Evolutionary conservation across 1,140 invertebrate genomes (phyloP).

Genomic region (Nomia melanderi): DNA sequence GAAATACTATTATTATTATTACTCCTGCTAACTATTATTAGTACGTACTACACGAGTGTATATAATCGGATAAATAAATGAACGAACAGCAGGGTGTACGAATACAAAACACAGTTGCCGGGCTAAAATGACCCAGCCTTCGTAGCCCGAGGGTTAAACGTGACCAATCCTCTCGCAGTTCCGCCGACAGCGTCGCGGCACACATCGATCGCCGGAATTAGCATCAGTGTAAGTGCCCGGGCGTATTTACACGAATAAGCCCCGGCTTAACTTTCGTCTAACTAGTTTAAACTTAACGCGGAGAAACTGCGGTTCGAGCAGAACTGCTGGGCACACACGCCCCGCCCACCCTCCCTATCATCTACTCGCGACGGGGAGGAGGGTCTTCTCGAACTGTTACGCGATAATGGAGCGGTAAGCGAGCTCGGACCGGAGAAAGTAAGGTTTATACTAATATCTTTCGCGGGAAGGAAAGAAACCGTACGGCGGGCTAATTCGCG

Average conservation of each 20-base stretch:
- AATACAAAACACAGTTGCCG: no score
- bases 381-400: conserved; percentile 30
- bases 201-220: conserved; percentile 57
- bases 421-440: conserved; percentile 14
- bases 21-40: no score
- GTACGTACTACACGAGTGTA: no score
- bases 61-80: no score
- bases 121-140: no score
- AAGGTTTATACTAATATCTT: neutral
- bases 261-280: conserved; percentile 55
- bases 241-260: conserved; percentile 64
- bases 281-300: conserved; percentile 65
- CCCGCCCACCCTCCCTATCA: neutral
- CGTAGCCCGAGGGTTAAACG: no score
- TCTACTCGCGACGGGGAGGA: neutral
- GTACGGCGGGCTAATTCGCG: neutral
- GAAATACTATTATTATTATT: no score
- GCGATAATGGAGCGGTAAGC: conserved; percentile 35
- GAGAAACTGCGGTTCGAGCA: conserved; percentile 50
- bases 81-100: no score
- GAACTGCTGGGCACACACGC: conserved; percentile 22
- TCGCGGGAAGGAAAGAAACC: neutral
- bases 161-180: neutral
- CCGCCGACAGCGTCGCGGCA: neutral
- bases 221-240: conserved; percentile 50